phyloP scores from a whole-genome alignment of 1,140 invertebrate genomes.

The Ptiloglossa arizonensis region DNA sequence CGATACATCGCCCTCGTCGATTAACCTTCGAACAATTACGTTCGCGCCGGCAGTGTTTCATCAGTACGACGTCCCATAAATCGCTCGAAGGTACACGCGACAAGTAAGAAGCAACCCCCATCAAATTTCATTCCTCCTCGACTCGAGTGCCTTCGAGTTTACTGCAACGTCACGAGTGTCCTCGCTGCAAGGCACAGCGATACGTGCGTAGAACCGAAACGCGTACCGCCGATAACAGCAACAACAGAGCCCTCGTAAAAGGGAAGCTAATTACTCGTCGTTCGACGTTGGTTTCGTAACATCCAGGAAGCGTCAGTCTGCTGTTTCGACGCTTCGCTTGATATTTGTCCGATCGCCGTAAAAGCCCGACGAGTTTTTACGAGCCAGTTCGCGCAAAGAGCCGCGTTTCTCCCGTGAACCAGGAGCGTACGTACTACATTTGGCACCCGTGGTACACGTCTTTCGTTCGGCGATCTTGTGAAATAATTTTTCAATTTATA shows the following conservation, averaged over 20 bases:
- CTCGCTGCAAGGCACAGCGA: background rate
- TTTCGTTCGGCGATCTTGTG: no score
- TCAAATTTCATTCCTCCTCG: background rate
- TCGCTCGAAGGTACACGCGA: background rate
- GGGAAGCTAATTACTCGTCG: background rate
- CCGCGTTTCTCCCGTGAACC: slow-evolving; percentile 43
- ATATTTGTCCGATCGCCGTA: slow-evolving; percentile 35
- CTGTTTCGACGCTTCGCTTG: background rate
- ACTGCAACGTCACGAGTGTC: background rate
- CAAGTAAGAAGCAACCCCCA: background rate
- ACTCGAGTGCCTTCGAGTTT: background rate
- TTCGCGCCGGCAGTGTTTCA: background rate
- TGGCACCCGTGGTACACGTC: no score
- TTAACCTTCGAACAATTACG: no score
- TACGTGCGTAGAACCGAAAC: slow-evolving; percentile 1
- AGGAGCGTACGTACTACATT: no score
- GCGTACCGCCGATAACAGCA: background rate
- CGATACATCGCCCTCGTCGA: no score
- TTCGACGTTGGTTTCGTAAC: background rate
- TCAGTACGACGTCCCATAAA: background rate
- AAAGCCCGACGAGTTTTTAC: slow-evolving; percentile 40
- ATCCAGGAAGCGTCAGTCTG: background rate
- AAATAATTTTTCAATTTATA: no score
- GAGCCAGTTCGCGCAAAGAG: slow-evolving; percentile 42
- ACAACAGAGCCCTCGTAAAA: background rate